A percentile compares a stretch with the other conserved stretches of the same genome.
Evolutionary conservation across 1,140 invertebrate genomes (phyloP).

Genomic region (Helicorthomorpha holstii): DNA sequence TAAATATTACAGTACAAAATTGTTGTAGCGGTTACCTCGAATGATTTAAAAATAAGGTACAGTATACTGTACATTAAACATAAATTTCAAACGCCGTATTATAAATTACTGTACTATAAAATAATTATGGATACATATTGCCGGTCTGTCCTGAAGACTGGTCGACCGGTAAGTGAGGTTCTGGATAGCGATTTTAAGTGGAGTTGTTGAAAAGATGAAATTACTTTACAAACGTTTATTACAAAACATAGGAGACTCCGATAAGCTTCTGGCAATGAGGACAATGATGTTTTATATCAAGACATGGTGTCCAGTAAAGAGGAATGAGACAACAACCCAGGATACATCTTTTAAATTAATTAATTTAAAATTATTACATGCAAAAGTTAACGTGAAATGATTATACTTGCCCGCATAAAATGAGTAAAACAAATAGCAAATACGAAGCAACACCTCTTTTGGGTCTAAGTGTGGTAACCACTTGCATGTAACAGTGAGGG

Average conservation of each 20-base stretch:
- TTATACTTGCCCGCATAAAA: not conserved
- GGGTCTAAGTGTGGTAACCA: not conserved
- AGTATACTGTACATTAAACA: no score
- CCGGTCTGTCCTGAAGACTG: no score
- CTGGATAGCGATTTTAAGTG: no score
- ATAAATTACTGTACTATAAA: no score
- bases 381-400: not conserved
- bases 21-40: no score
- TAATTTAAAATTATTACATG: not conserved
- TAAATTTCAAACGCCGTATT: no score
- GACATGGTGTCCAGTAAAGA: not conserved
- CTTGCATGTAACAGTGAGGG: not conserved
- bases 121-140: no score
- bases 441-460: not conserved
- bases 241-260: not conserved
- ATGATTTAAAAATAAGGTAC: no score
- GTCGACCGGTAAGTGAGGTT: no score
- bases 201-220: no score
- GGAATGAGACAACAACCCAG: not conserved
- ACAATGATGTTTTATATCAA: not conserved
- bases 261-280: not conserved
- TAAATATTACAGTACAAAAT: no score
- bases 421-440: not conserved
- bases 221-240: not conserved
- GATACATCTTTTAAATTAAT: not conserved